phyloP scores from a whole-genome alignment of 1,140 invertebrate genomes.

The Halotydeus destructor region DNA sequence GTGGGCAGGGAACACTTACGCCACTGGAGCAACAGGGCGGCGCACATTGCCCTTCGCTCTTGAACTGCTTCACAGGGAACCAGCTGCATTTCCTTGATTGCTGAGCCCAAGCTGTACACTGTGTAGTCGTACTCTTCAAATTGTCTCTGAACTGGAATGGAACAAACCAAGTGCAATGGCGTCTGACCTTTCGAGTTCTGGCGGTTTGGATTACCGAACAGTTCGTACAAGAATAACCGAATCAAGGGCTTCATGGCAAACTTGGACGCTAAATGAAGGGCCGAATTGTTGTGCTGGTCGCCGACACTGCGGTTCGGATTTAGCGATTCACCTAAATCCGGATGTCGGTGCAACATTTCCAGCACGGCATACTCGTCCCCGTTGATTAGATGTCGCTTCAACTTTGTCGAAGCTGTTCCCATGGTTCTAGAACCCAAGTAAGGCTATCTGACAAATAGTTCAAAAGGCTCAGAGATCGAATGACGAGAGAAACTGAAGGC shows the following conservation, averaged over 20 bases:
- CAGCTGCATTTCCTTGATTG: too few relatives aligned
- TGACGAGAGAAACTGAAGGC: too few relatives aligned
- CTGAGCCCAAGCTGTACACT: background rate
- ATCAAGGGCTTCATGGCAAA: slow-evolving; percentile 42
- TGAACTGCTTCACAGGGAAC: slow-evolving; percentile 30
- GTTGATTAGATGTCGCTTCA: too few relatives aligned
- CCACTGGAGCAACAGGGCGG: slow-evolving; percentile 40
- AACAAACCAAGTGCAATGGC: slow-evolving; percentile 38
- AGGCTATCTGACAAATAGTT: too few relatives aligned
- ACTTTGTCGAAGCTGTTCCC: too few relatives aligned
- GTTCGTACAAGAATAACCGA: slow-evolving; percentile 41
- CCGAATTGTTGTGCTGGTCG: too few relatives aligned
- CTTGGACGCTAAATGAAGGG: slow-evolving; percentile 41
- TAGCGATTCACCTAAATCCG: too few relatives aligned
- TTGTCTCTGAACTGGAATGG: slow-evolving; percentile 24
- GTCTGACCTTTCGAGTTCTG: slow-evolving; percentile 41
- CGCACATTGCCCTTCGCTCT: slow-evolving; percentile 35
- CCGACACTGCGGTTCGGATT: too few relatives aligned
- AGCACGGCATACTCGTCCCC: too few relatives aligned
- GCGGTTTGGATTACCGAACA: slow-evolving; percentile 45
- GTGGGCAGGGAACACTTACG: slow-evolving; percentile 30
- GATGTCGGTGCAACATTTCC: too few relatives aligned
- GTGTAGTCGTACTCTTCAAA: slow-evolving; percentile 21
- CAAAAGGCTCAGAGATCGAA: too few relatives aligned
- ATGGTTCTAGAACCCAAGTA: too few relatives aligned